phyloP scores from a whole-genome alignment of 2,113 vertebrate genomes.

The Pterophyllum scalare region DNA sequence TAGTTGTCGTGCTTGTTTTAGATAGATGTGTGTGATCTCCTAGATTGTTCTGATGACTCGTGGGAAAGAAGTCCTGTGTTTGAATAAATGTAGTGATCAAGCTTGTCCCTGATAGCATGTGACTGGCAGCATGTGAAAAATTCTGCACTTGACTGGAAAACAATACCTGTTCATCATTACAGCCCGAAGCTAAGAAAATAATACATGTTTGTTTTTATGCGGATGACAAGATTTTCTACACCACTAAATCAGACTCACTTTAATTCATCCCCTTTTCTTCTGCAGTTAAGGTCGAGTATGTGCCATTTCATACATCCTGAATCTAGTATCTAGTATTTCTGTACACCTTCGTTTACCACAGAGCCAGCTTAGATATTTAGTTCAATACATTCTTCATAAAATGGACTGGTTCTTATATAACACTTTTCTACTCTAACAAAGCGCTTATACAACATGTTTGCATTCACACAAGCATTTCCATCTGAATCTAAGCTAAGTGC shows the following conservation, averaged over 20 bases:
- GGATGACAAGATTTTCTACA: not conserved
- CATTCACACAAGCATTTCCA: too few relatives aligned
- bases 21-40: not conserved
- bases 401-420: too few relatives aligned
- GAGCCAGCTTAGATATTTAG: not conserved
- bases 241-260: not conserved
- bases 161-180: not conserved
- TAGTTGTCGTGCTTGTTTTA: not conserved
- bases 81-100: not conserved
- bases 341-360: not conserved
- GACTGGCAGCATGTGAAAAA: not conserved
- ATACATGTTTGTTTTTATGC: not conserved
- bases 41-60: not conserved
- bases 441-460: too few relatives aligned
- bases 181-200: not conserved
- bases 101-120: not conserved
- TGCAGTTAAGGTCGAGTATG: not conserved
- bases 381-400: not conserved
- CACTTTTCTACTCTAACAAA: too few relatives aligned
- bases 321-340: accelerated
- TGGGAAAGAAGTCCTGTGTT: not conserved
- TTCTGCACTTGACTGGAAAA: not conserved
- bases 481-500: too few relatives aligned
- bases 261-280: not conserved
- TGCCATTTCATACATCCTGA: not conserved